Percentiles rank a stretch among this genome's conserved stretches.
phyloP scores from a whole-genome alignment of 2,113 vertebrate genomes.

The Callorhinus ursinus region DNA sequence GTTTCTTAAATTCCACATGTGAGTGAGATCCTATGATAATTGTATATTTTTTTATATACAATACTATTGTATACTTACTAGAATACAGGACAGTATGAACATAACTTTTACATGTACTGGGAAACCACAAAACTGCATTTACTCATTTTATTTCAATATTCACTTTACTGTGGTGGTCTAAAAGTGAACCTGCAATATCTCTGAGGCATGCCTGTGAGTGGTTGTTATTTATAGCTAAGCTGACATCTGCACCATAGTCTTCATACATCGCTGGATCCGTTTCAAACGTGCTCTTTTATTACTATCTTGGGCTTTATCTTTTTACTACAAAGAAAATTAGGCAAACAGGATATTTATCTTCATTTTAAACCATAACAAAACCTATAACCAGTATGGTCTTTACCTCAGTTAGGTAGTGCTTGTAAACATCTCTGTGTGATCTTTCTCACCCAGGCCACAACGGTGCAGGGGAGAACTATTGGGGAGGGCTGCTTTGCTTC shows the following conservation, averaged over 20 bases:
- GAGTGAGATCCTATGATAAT: too few species aligned
- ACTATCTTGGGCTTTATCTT: neutral
- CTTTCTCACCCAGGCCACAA: neutral
- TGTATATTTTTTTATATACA: neutral
- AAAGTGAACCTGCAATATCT: neutral
- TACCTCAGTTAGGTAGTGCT: neutral
- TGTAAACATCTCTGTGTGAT: neutral
- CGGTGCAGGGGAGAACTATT: fast-evolving
- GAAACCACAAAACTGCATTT: neutral
- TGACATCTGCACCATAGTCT: neutral
- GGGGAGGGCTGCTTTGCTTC: neutral
- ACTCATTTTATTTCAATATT: neutral
- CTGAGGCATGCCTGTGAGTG: neutral
- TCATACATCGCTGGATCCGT: neutral
- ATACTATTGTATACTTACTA: neutral
- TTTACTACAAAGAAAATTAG: neutral
- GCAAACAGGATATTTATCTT: neutral
- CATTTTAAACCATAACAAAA: neutral
- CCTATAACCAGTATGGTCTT: neutral
- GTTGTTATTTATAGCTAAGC: neutral
- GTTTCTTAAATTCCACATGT: neutral
- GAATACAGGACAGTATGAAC: neutral
- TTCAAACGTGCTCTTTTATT: neutral
- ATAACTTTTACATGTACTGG: neutral
- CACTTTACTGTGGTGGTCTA: neutral